Conservation (phyloP, 2,797 vertebrate species). For the Paedocypris micromegethes region DNA sequence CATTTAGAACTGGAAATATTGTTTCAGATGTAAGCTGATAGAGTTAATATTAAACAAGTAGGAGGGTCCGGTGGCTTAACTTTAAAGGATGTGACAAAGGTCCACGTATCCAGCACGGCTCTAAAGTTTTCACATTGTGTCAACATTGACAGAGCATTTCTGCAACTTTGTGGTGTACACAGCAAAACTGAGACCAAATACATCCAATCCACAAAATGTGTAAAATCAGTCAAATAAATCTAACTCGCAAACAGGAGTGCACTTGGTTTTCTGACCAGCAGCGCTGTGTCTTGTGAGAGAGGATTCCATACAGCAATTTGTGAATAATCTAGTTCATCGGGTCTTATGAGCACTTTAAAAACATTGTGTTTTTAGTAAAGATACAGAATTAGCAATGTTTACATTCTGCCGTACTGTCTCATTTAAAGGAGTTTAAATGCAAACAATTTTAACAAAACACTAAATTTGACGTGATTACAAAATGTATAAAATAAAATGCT, state of each 20-base stretch:
- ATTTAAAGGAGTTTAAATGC: conserved; percentile 4
- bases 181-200: conserved; percentile 9
- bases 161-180: conserved; percentile 17
- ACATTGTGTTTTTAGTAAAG: conserved; percentile 31
- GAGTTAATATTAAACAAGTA: conserved; percentile 37
- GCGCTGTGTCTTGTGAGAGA: neutral
- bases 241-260: neutral
- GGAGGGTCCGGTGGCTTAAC: conserved; percentile 24
- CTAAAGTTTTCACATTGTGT: conserved; percentile 29
- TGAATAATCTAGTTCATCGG: conserved; percentile 41
- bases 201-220: conserved; percentile 1
- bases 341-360: conserved; percentile 36
- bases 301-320: neutral
- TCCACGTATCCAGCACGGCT: conserved; percentile 21
- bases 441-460: no score
- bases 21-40: conserved; percentile 5
- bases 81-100: conserved; percentile 32
- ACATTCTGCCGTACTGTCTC: conserved; percentile 42
- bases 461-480: no score
- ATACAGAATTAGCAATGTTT: conserved; percentile 50
- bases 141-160: conserved; percentile 35
- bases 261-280: neutral
- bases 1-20: conserved; percentile 5
- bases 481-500: no score
- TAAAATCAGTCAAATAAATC: neutral